Conservation (phyloP, 2,113 vertebrate species). For the Gymnarchus niloticus region DNA sequence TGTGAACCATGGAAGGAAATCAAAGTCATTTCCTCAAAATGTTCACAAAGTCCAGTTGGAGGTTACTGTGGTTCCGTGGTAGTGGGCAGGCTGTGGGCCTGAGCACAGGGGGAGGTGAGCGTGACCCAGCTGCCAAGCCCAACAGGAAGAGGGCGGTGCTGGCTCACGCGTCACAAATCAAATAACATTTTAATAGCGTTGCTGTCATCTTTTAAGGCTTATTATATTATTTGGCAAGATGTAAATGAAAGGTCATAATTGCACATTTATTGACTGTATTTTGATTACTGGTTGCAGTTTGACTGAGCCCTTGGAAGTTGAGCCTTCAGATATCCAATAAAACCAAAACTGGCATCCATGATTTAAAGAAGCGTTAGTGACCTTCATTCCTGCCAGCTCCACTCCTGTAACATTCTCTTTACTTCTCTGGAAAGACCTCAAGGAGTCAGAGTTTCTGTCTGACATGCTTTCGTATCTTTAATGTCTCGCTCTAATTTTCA, state of each 20-base stretch:
- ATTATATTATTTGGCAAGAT: not conserved
- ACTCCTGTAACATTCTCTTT: not conserved
- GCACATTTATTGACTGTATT: not conserved
- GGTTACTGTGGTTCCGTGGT: constrained; percentile 43
- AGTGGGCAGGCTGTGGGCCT: constrained; percentile 21
- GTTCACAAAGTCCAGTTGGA: constrained; percentile 33
- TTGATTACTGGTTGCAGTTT: not conserved
- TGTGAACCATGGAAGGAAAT: constrained; percentile 63
- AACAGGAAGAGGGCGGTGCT: constrained; percentile 39
- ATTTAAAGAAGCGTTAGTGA: not conserved
- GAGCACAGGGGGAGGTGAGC: constrained; percentile 10
- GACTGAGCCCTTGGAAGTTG: not conserved
- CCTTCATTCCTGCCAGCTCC: not conserved
- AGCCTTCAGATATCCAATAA: not conserved
- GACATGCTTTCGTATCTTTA: not conserved
- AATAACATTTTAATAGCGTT: not conserved
- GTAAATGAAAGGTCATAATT: not conserved
- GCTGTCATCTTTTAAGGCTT: not conserved
- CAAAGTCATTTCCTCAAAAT: constrained; percentile 52
- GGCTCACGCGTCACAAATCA: not conserved
- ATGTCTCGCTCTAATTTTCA: not conserved
- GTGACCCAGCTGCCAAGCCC: constrained; percentile 42
- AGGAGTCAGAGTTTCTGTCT: constrained; percentile 2
- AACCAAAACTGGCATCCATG: not conserved
- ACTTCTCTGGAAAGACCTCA: too few species aligned